These are phyloP conservation scores for Sebastes kiyomatsui DNA, from an alignment of 2,797 vertebrate genomes.

Conservation along the genomic window DNA sequence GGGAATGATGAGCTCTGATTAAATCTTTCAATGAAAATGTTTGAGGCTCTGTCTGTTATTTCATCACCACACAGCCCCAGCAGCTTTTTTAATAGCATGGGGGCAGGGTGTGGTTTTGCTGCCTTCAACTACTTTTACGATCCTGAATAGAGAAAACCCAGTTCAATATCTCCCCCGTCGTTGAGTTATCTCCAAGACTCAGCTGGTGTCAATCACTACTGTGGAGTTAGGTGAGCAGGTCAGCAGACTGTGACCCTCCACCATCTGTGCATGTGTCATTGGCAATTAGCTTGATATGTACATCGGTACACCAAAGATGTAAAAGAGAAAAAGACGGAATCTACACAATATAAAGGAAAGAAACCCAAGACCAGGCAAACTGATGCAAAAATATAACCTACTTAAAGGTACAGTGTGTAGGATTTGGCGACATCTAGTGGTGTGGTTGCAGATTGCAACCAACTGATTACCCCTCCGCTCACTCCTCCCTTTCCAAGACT, in stretches of 20 bases:
- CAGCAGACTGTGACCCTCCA: slow-evolving; percentile 53
- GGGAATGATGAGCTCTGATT: slow-evolving; percentile 66
- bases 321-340: neutral
- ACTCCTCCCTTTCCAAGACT: too few species aligned
- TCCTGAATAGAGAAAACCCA: slow-evolving; percentile 22
- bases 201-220: slow-evolving; percentile 59
- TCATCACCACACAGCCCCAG: slow-evolving; percentile 10
- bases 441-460: too few species aligned
- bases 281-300: slow-evolving; percentile 57
- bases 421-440: too few species aligned
- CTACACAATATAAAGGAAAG: neutral
- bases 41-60: slow-evolving; percentile 46
- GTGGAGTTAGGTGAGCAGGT: slow-evolving; percentile 47
- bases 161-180: neutral
- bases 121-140: neutral
- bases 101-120: neutral
- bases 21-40: slow-evolving; percentile 65
- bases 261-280: slow-evolving; percentile 65
- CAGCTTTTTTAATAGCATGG: neutral
- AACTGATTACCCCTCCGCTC: too few species aligned
- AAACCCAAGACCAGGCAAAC: too few species aligned
- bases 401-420: neutral
- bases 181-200: slow-evolving; percentile 40
- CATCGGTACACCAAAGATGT: slow-evolving; percentile 22
- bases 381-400: neutral